Base-by-base conservation (phyloP, 2,113 vertebrate genomes). In the Salminus brasiliensis region DNA sequence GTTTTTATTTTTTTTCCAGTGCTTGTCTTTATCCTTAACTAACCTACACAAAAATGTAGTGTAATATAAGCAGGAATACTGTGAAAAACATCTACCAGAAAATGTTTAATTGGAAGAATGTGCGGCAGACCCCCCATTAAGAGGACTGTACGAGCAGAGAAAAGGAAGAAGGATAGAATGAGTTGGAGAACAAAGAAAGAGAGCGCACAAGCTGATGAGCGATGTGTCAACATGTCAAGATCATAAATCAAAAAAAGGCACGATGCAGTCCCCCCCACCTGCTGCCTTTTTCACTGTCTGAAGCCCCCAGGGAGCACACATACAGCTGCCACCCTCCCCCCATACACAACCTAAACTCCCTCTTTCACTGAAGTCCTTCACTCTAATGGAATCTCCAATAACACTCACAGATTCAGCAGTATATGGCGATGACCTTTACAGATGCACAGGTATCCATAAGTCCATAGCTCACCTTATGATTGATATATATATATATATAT, bases 171-270 rank as follows among this genome's bases (percentile, higher is more conserved):
- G 30, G 49, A 67, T 11, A 39, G 30, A 23, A 63, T 21, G 52
- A 47, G 57, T 21, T 32, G 30, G 23, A 55, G 78, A 75, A 79
- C 62, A 78, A 77, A 79, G 52, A 53, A 29, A 30, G 5, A 55
- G 29, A 47, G 36, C 72, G 9, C 32, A 39, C 27, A 29, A 5
- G 16, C 60, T 52, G 72, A 78, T 67, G 74, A 82, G 67, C 47
- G 18, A 80, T 68, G 69, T 34, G 78, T 74, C 57, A 67, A 30
- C 27, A 27, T 78, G 78, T 78, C 60, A 34, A 63, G 41, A 57
- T 66, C 57, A 75, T 68, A 74, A 80, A 78, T 81, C 57, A 68
- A 63, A 23, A n/a, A 36, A 76, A 75, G 59, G 47, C 39, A 59
- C 32, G 4, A 23, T 36, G 43, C 39, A 34, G 72, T n/a, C n/a